Percentiles rank a stretch among this genome's conserved stretches.
These are phyloP conservation scores for Hozukius guyotensis DNA, from an alignment of 2,797 vertebrate species.

Conservation along the genomic window DNA sequence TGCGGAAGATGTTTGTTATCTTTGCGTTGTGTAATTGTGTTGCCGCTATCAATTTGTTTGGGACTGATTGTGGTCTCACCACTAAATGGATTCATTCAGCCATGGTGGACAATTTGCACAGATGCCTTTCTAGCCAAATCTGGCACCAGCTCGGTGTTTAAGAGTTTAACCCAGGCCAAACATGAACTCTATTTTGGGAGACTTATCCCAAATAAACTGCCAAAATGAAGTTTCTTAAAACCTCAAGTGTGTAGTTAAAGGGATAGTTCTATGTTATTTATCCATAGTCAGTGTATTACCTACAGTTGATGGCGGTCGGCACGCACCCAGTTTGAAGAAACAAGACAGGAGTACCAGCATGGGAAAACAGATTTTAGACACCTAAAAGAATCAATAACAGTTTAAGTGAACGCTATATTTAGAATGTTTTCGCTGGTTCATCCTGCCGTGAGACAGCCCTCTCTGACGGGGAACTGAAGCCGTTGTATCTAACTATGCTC, in stretches of 20 bases:
- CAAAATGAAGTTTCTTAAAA: background rate
- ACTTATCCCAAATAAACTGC: background rate
- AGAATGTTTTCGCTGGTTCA: no score
- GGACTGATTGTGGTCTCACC: background rate
- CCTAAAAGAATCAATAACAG: no score
- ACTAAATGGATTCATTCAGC: background rate
- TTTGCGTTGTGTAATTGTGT: conserved; percentile 2
- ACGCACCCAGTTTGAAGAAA: no score
- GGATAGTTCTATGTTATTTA: background rate
- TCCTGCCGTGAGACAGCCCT: no score
- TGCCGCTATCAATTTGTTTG: background rate
- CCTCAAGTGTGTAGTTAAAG: background rate
- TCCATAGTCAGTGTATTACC: no score
- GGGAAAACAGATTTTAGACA: no score
- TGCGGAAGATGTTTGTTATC: conserved; percentile 7
- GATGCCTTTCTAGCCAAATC: background rate
- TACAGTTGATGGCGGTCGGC: no score
- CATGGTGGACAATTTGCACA: background rate
- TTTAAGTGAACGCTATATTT: no score
- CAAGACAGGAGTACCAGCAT: no score
- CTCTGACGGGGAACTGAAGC: no score
- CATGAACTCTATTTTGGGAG: background rate
- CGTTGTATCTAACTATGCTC: no score
- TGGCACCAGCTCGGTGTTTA: background rate
- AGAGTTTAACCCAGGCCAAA: background rate